These are phyloP conservation scores for Todiramphus saurophagus DNA, from an alignment of 2,113 vertebrate species.

Conservation along the genomic window DNA sequence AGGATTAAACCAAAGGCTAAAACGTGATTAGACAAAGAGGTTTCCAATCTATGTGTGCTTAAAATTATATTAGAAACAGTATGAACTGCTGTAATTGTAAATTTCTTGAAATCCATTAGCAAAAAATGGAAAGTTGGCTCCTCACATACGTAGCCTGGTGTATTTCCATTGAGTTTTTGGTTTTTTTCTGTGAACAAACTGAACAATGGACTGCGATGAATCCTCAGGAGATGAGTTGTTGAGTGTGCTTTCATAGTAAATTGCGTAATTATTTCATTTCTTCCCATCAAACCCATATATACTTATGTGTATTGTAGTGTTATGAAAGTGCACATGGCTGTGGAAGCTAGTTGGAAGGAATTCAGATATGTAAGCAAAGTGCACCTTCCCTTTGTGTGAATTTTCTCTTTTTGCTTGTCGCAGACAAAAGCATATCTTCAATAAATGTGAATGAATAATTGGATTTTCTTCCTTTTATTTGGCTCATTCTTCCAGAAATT, in stretches of 20 bases:
- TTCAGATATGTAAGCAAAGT: neutral
- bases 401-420: neutral
- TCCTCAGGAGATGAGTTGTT: neutral
- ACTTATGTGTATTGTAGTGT: neutral
- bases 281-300: neutral
- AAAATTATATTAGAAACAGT: neutral
- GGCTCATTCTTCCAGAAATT: slow-evolving; percentile 4
- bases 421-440: neutral
- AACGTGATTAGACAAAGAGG: neutral
- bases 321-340: neutral
- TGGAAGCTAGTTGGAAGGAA: neutral
- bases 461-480: slow-evolving; percentile 37
- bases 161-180: neutral
- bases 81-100: neutral
- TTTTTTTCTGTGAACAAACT: neutral
- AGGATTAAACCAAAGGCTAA: neutral
- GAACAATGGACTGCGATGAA: neutral
- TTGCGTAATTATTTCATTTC: neutral
- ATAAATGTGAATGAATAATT: slow-evolving; percentile 7
- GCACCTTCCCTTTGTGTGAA: slow-evolving; percentile 23
- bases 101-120: neutral
- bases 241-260: neutral
- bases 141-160: neutral
- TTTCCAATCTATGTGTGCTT: neutral
- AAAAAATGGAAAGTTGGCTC: neutral